Evolutionary conservation across 2,888 invertebrate genomes (phyloP).

Genomic region (Meghimatium bilineatum): DNA sequence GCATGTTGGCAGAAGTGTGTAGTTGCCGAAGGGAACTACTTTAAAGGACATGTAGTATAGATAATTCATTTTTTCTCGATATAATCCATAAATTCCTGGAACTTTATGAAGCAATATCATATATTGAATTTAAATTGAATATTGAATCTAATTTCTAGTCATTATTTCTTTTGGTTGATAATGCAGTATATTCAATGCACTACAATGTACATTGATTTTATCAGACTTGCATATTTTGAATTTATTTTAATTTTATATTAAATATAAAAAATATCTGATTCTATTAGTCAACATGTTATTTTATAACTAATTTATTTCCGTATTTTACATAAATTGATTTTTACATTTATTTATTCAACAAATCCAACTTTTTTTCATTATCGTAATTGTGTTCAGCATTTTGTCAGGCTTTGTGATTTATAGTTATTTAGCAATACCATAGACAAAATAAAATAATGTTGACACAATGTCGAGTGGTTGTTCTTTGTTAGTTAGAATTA

Average conservation of each 20-base stretch:
- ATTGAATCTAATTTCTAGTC: background rate
- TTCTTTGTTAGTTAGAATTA: background rate
- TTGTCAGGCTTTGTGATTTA: background rate
- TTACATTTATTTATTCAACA: background rate
- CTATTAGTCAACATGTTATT: background rate
- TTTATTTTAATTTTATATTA: background rate
- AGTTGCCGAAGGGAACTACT: too few relatives aligned
- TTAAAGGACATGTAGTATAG: too few relatives aligned
- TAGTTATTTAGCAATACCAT: background rate
- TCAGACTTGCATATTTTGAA: background rate
- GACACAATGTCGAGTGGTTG: background rate
- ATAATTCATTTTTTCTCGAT: too few relatives aligned
- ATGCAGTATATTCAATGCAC: background rate
- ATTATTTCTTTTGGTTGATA: background rate
- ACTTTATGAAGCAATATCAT: too few relatives aligned
- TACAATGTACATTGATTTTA: background rate
- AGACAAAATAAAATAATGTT: background rate
- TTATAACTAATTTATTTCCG: background rate
- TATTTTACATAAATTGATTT: background rate
- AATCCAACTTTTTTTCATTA: background rate
- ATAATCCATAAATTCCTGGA: too few relatives aligned
- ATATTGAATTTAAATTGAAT: background rate
- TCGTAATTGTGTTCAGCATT: background rate
- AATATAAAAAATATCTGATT: background rate
- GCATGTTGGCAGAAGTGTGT: too few relatives aligned